phyloP scores from a whole-genome alignment of 1,140 invertebrate genomes.

The Rhagoletis pomonella region DNA sequence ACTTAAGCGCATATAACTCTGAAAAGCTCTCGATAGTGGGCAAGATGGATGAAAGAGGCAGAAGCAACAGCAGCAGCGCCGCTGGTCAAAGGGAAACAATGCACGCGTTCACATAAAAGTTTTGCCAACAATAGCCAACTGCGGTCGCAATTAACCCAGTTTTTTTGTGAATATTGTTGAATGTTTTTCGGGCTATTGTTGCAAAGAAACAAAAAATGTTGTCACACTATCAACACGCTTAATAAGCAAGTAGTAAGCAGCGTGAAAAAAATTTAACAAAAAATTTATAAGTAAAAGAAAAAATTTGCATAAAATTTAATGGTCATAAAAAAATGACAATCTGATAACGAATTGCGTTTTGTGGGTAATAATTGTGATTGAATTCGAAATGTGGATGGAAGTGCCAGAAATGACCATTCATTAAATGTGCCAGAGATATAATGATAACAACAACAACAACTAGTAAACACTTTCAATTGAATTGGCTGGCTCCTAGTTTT shows the following conservation, averaged over 20 bases:
- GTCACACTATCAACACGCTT: not conserved
- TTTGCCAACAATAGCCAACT: not conserved
- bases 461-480: not conserved
- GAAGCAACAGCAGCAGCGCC: too few relatives aligned
- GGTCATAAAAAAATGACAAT: not conserved
- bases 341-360: constrained; percentile 16
- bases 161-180: constrained; percentile 2
- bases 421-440: constrained; percentile 12
- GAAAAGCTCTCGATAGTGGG: too few relatives aligned
- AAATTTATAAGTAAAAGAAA: not conserved
- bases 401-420: not conserved
- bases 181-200: constrained; percentile 18
- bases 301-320: constrained; percentile 5
- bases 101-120: not conserved
- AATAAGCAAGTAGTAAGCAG: not conserved
- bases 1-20: not conserved
- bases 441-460: not conserved
- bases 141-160: constrained; percentile 28
- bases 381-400: constrained; percentile 4
- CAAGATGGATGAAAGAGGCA: too few relatives aligned
- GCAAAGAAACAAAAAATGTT: not conserved
- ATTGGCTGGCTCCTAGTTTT: not conserved
- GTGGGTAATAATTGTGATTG: constrained; percentile 29
- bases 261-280: not conserved
- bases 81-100: too few relatives aligned